Conservation (phyloP, 1,140 invertebrate genomes). For the Drosophila ironensis region DNA sequence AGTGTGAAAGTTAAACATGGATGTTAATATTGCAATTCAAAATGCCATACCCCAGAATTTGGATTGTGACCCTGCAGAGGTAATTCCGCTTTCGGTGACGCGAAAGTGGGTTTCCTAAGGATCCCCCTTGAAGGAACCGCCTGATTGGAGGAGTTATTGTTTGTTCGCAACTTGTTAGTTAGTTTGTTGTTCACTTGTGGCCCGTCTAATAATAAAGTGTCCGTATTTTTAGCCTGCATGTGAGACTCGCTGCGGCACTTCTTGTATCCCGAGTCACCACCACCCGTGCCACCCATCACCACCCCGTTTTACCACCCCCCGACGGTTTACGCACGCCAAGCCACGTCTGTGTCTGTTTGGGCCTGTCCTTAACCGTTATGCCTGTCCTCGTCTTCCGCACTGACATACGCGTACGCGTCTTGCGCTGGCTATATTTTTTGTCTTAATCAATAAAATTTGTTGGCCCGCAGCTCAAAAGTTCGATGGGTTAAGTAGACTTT, state of each 20-base stretch:
- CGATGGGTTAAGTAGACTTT: constrained; percentile 30
- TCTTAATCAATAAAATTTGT: constrained; percentile 38
- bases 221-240: constrained; percentile 13
- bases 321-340: constrained; percentile 45
- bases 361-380: not conserved
- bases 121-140: not conserved
- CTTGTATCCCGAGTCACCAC: not conserved
- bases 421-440: constrained; percentile 9
- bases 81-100: not conserved
- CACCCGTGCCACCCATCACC: not conserved
- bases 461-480: constrained; percentile 12
- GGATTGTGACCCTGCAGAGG: no score
- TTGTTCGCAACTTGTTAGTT: not conserved
- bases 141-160: not conserved
- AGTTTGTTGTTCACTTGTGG: not conserved
- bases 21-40: no score
- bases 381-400: constrained; percentile 14
- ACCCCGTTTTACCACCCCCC: not conserved
- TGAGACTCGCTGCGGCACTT: not conserved
- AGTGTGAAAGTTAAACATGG: no score
- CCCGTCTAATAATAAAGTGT: constrained; percentile 15
- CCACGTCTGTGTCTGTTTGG: constrained; percentile 44
- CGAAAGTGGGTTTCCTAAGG: not conserved
- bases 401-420: not conserved
- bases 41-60: no score